Evolutionary conservation across 1,140 invertebrate species (phyloP).

Genomic region (Magallana angulata): DNA sequence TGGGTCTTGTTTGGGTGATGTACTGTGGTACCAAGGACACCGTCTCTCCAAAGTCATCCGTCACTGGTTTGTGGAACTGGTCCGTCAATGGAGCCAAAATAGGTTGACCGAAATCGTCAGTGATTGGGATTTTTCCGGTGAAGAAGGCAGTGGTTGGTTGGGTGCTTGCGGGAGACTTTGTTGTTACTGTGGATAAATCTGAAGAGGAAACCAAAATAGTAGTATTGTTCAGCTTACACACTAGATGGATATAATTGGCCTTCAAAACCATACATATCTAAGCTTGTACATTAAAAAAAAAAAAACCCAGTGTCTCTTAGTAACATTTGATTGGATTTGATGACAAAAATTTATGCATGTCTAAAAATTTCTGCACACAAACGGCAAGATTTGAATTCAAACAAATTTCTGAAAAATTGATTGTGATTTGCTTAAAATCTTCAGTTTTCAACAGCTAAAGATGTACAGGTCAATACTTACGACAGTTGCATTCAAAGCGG

Average conservation of each 20-base stretch:
- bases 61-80: conserved; percentile 2
- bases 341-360: too few species aligned
- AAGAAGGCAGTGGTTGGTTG: not conserved
- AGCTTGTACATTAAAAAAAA: too few species aligned
- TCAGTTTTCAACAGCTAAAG: too few species aligned
- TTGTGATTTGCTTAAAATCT: too few species aligned
- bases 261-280: too few species aligned
- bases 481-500: conserved; percentile 76
- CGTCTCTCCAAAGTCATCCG: conserved; percentile 31
- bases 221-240: too few species aligned
- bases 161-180: not conserved
- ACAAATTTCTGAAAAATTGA: too few species aligned
- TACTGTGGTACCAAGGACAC: not conserved
- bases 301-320: too few species aligned
- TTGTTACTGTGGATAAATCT: not conserved
- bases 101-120: conserved; percentile 35
- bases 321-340: too few species aligned
- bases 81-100: not conserved
- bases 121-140: conserved; percentile 18
- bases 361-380: too few species aligned
- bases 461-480: conserved; percentile 44
- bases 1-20: not conserved
- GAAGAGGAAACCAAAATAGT: not conserved
- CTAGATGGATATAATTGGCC: too few species aligned
- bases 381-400: too few species aligned